Conservation (phyloP, 2,113 vertebrate species). For the Cnemophilus loriae region DNA sequence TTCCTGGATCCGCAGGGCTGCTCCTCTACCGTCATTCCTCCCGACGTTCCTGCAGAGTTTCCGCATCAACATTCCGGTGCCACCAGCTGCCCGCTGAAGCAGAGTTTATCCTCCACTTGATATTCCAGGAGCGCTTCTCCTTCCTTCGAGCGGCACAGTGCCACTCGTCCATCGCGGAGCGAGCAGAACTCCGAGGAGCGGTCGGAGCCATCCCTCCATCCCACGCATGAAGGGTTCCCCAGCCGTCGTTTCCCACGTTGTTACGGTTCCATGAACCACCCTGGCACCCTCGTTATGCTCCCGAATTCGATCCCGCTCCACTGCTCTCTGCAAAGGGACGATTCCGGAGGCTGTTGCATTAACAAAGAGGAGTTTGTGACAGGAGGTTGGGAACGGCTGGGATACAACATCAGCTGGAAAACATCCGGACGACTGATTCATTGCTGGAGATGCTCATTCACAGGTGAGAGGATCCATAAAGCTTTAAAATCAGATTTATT, state of each 20-base stretch:
- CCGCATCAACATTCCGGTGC: slow-evolving; percentile 48
- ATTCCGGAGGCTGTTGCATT: not conserved
- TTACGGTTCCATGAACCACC: slow-evolving; percentile 74
- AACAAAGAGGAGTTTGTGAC: not conserved
- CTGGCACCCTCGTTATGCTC: slow-evolving; percentile 75
- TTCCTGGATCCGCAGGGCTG: not conserved
- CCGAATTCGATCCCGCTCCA: slow-evolving; percentile 49
- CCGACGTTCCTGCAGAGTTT: not conserved
- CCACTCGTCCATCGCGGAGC: slow-evolving; percentile 25
- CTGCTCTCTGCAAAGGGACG: not conserved
- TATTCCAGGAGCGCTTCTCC: slow-evolving; percentile 53
- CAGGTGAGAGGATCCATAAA: not conserved
- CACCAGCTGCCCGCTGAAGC: slow-evolving; percentile 7
- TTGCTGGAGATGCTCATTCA: not conserved
- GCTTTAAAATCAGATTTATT: not conserved
- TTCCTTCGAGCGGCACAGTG: slow-evolving; percentile 57
- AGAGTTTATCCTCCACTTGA: slow-evolving; percentile 27
- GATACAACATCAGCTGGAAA: not conserved
- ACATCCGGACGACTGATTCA: not conserved
- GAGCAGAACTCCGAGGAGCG: slow-evolving; percentile 18
- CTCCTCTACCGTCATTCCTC: not conserved
- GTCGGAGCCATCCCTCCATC: slow-evolving; percentile 73
- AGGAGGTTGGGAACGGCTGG: not conserved
- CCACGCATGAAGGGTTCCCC: slow-evolving; percentile 73
- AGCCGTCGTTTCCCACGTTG: slow-evolving; percentile 75